These are phyloP conservation scores for Enhydra lutris DNA, from an alignment of 2,113 vertebrate species.

Conservation along the genomic window DNA sequence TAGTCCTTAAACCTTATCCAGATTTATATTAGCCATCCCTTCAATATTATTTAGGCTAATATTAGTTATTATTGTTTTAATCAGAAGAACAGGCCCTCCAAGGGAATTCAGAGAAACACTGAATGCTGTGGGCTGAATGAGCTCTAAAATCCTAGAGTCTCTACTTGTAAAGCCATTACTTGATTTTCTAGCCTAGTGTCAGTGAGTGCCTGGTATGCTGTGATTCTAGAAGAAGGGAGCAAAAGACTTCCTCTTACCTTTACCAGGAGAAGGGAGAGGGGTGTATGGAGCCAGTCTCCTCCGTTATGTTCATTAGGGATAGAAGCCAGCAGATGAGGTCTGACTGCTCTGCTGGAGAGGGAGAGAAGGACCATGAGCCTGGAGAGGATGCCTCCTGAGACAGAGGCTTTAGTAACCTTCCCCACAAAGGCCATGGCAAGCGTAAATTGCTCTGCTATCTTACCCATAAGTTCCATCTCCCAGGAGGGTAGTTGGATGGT, in stretches of 20 bases:
- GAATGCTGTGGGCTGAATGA: neutral
- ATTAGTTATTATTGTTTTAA: neutral
- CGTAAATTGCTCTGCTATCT: neutral
- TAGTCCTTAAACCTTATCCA: neutral
- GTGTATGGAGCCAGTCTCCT: rapidly evolving
- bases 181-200: neutral
- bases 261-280: neutral
- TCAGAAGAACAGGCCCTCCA: neutral
- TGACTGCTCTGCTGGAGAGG: neutral
- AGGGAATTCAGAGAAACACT: neutral
- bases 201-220: neutral
- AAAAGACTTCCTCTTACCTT: neutral
- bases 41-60: neutral
- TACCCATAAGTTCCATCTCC: neutral
- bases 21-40: neutral
- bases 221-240: neutral
- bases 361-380: neutral
- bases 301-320: neutral
- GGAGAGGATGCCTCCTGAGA: neutral
- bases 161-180: neutral
- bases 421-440: neutral
- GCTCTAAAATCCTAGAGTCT: neutral
- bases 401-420: neutral
- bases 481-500: neutral
- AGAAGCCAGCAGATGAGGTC: neutral